phyloP scores from a whole-genome alignment of 2,113 vertebrate species.

The Pycnonotus jocosus region DNA sequence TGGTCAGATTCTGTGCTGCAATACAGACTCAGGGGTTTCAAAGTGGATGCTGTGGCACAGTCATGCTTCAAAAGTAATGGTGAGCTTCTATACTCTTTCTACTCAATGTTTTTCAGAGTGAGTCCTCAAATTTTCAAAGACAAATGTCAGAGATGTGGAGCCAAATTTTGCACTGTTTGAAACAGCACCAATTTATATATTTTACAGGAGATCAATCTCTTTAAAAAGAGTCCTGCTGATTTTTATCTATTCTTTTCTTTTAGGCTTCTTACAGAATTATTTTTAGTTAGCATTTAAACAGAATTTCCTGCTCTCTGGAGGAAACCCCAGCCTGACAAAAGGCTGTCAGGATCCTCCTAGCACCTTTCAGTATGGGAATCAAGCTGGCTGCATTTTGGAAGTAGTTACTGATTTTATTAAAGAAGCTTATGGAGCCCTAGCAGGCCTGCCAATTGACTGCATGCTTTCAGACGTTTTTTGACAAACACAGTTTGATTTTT shows the following conservation, averaged over 20 bases:
- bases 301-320: neutral
- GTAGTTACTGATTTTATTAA: neutral
- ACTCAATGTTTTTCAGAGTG: neutral
- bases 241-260: neutral
- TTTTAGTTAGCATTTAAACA: neutral
- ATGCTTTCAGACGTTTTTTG: neutral
- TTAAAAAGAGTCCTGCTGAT: neutral
- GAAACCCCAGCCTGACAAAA: neutral
- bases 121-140: neutral
- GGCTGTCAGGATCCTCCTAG: neutral
- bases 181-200: neutral
- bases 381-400: neutral
- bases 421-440: neutral
- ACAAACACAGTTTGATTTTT: neutral
- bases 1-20: neutral
- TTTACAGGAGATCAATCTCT: neutral
- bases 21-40: neutral
- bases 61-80: neutral
- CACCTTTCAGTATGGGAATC: neutral
- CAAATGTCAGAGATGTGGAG: neutral
- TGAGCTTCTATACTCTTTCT: neutral
- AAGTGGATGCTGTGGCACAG: neutral
- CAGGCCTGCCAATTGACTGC: neutral
- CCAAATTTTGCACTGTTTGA: neutral
- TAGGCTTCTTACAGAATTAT: neutral